A percentile compares a stretch with the other conserved stretches of the same genome.
Conservation (phyloP, 2,888 invertebrate genomes). For the Abrostola triplasia region DNA sequence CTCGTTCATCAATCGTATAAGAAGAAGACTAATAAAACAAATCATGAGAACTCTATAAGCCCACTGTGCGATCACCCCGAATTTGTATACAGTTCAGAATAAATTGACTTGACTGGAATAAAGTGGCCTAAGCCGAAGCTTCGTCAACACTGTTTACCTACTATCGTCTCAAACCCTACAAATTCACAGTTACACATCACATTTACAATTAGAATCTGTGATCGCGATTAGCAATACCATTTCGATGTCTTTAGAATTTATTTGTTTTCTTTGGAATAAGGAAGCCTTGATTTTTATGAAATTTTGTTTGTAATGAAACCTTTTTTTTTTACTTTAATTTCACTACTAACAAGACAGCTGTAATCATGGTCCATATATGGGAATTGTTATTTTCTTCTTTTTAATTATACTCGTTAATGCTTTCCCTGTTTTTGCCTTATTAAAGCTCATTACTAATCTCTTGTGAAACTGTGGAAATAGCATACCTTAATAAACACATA, state of each 20-base stretch:
- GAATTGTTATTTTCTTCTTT: neutral
- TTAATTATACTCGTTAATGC: neutral
- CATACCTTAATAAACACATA: neutral
- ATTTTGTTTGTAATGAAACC: no score
- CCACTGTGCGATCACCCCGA: constrained; percentile 10
- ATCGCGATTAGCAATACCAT: constrained; percentile 16
- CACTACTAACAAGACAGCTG: no score
- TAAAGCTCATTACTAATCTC: constrained; percentile 9
- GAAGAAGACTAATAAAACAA: constrained; percentile 22
- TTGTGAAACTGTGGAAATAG: constrained; percentile 7
- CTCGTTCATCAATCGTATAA: no score
- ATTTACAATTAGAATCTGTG: no score
- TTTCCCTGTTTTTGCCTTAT: neutral
- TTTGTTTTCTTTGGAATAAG: neutral
- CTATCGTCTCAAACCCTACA: constrained; percentile 1
- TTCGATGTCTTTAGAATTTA: neutral
- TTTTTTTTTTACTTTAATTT: no score
- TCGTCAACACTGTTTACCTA: constrained; percentile 17
- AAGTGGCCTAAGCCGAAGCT: constrained; percentile 11
- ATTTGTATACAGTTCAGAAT: constrained; percentile 17
- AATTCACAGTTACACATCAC: no score
- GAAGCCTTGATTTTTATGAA: no score
- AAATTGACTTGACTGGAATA: constrained; percentile 25
- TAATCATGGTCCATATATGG: no score
- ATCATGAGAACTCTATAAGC: constrained; percentile 13